These are phyloP conservation scores for Burhinus bistriatus DNA, from an alignment of 2,113 vertebrate species.

Conservation along the genomic window DNA sequence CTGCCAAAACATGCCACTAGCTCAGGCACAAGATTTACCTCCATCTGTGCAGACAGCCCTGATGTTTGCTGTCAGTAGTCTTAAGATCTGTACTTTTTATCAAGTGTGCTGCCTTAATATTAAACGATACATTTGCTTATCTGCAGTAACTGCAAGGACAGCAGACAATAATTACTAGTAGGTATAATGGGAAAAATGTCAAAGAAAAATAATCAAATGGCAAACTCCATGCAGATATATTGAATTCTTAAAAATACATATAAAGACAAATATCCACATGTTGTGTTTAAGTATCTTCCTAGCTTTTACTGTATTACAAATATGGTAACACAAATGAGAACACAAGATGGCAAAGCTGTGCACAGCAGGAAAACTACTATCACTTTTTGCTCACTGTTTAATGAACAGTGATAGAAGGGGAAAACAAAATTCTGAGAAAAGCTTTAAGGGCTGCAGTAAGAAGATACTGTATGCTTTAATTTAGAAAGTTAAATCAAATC, in stretches of 20 bases:
- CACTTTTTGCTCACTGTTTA: background rate
- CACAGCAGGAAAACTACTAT: background rate
- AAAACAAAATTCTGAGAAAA: background rate
- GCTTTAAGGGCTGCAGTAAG: background rate
- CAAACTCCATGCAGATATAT: background rate
- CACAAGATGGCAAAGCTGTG: background rate
- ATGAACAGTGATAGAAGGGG: background rate
- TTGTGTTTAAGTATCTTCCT: background rate
- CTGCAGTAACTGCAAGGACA: background rate
- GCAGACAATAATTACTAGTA: background rate
- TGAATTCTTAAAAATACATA: background rate
- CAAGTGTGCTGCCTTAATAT: background rate
- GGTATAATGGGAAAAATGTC: background rate
- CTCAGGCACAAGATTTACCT: background rate
- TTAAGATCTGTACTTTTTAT: background rate
- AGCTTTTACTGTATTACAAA: background rate
- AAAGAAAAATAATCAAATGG: background rate
- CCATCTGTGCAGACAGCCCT: background rate
- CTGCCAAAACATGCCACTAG: background rate
- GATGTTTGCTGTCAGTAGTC: background rate
- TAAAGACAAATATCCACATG: background rate
- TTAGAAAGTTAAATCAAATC: background rate
- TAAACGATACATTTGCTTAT: background rate
- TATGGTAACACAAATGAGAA: background rate
- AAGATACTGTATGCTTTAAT: background rate